phyloP scores from a whole-genome alignment of 2,888 invertebrate genomes.

The Apamea anceps region DNA sequence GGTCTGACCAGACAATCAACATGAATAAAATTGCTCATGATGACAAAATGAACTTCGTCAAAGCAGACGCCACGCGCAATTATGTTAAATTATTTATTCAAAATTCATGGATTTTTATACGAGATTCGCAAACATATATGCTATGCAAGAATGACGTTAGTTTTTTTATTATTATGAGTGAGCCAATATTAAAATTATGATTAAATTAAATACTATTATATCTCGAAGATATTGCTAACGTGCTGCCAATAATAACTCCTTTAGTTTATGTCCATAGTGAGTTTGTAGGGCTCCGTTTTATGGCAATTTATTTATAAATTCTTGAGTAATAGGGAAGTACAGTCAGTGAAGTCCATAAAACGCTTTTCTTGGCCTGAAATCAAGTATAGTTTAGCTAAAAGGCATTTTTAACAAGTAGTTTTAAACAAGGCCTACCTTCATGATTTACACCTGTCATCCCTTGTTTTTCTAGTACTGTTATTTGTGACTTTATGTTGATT shows the following conservation, averaged over 20 bases:
- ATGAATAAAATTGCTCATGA: background rate
- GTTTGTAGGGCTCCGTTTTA: background rate
- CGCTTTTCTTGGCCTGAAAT: background rate
- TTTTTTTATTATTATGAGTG: background rate
- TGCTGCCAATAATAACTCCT: background rate
- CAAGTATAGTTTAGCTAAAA: background rate
- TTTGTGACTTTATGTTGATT: constrained; percentile 28
- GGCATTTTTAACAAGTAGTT: background rate
- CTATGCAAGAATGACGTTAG: background rate
- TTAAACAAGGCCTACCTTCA: background rate
- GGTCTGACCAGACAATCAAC: background rate
- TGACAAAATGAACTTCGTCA: background rate
- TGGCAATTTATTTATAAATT: background rate
- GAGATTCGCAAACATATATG: constrained; percentile 2
- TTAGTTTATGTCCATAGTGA: background rate
- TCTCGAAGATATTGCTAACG: too few relatives aligned
- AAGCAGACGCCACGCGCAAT: background rate
- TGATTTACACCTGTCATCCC: background rate
- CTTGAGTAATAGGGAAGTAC: background rate
- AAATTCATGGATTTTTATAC: background rate
- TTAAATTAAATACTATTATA: background rate
- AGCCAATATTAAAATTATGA: background rate
- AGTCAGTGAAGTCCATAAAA: background rate
- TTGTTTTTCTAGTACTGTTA: background rate
- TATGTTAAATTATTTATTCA: constrained; percentile 14